Evolutionary conservation across 2,113 vertebrate species (phyloP).

Genomic region (Toxotes jaculatrix): DNA sequence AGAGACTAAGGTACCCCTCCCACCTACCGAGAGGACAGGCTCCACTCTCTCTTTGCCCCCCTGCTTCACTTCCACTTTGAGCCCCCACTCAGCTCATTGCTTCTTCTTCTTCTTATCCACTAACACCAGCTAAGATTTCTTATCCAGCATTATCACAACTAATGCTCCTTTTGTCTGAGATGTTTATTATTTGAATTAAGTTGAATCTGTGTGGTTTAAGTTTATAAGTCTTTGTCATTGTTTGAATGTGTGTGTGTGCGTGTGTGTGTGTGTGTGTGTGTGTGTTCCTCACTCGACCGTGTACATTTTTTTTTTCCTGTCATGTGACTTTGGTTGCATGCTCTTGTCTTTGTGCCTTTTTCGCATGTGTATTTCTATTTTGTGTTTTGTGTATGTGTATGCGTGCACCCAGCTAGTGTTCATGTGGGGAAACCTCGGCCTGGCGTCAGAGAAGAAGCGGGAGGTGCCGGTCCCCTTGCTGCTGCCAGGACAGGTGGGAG

Average conservation of each 20-base stretch:
- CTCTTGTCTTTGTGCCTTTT: slow-evolving; percentile 66
- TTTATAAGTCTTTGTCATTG: slow-evolving; percentile 59
- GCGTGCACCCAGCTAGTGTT: slow-evolving; percentile 90
- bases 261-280: slow-evolving; percentile 20
- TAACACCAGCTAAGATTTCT: slow-evolving; percentile 68
- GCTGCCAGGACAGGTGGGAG: slow-evolving; percentile 91
- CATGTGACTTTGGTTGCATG: slow-evolving; percentile 63
- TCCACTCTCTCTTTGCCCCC: slow-evolving; percentile 62
- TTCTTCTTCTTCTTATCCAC: slow-evolving; percentile 50
- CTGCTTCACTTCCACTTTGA: slow-evolving; percentile 64
- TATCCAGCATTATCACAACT: slow-evolving; percentile 39
- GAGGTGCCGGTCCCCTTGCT: slow-evolving; percentile 93
- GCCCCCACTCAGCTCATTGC: slow-evolving; percentile 59
- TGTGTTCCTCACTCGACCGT: slow-evolving; percentile 39
- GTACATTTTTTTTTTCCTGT: slow-evolving; percentile 40
- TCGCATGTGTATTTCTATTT: slow-evolving; percentile 76
- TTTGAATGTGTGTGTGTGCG: slow-evolving; percentile 33
- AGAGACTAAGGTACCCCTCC: slow-evolving; percentile 91
- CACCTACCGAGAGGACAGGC: slow-evolving; percentile 72
- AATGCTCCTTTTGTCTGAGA: slow-evolving; percentile 52
- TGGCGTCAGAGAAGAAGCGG: slow-evolving; percentile 90
- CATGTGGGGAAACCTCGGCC: slow-evolving; percentile 97
- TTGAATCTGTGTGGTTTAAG: slow-evolving; percentile 57
- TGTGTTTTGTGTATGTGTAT: slow-evolving; percentile 78
- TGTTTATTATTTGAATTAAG: slow-evolving; percentile 59